Conservation (phyloP, 2,797 vertebrate species). For the Sebastes matsubarae region DNA sequence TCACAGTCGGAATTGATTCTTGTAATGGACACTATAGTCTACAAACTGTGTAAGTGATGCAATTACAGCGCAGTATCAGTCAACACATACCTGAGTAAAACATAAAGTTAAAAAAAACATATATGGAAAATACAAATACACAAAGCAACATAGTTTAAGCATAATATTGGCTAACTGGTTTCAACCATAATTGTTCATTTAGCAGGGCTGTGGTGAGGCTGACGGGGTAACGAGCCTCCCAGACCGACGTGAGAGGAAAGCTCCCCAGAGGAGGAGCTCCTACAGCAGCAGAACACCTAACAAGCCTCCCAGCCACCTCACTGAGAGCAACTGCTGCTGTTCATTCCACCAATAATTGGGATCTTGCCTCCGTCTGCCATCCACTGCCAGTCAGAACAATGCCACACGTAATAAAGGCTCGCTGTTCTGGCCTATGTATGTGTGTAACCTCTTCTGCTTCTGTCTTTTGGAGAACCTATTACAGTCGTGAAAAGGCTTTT, state of each 20-base stretch:
- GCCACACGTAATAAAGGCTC: neutral
- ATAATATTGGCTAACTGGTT: neutral
- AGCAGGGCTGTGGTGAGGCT: neutral
- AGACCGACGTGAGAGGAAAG: neutral
- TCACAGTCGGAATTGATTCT: slow-evolving; percentile 3
- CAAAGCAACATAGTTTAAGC: neutral
- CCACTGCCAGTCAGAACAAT: slow-evolving; percentile 18
- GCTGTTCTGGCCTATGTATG: neutral
- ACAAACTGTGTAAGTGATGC: neutral
- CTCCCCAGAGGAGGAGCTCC: slow-evolving; percentile 17
- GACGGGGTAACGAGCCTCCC: slow-evolving; percentile 2
- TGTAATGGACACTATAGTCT: neutral
- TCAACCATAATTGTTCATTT: neutral
- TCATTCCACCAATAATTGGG: slow-evolving; percentile 46
- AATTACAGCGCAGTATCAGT: neutral
- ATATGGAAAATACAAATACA: neutral
- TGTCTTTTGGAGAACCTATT: slow-evolving; percentile 17
- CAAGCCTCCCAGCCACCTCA: slow-evolving; percentile 27
- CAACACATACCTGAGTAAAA: neutral
- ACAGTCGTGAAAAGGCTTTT: neutral
- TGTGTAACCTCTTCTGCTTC: neutral
- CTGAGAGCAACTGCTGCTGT: neutral
- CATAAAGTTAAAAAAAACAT: neutral
- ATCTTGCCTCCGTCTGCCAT: slow-evolving; percentile 20
- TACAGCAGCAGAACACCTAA: slow-evolving; percentile 14